These are phyloP conservation scores for Apodemia hepburni DNA, from an alignment of 2,888 invertebrate genomes.

Conservation along the genomic window DNA sequence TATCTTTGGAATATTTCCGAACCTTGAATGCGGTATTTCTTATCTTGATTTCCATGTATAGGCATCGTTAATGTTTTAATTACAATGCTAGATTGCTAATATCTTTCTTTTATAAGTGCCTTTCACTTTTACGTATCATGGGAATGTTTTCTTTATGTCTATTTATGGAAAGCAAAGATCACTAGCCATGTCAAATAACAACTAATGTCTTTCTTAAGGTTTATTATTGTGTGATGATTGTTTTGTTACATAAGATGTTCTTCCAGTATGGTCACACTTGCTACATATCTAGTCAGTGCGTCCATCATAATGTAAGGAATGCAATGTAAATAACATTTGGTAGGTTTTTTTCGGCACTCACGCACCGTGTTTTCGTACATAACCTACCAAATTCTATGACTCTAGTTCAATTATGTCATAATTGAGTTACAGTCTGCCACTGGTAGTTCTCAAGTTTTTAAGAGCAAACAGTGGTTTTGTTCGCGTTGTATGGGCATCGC, in stretches of 20 bases:
- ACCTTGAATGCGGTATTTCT: conserved; percentile 29
- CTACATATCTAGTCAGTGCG: conserved; percentile 41
- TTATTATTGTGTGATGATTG: conserved; percentile 69
- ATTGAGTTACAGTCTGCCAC: conserved; percentile 31
- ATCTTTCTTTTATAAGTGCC: not conserved
- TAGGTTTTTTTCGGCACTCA: conserved; percentile 60
- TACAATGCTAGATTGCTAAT: not conserved
- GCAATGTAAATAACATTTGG: conserved; percentile 76
- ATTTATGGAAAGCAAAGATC: conserved; percentile 28
- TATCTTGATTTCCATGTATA: conserved; percentile 29
- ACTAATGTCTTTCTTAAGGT: conserved; percentile 63
- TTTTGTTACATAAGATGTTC: conserved; percentile 47
- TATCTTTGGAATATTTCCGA: conserved; percentile 18
- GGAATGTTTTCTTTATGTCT: conserved; percentile 21
- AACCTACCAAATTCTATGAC: conserved; percentile 55
- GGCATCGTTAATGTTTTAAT: not conserved
- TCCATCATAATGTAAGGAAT: conserved; percentile 53
- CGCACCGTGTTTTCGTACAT: conserved; percentile 52
- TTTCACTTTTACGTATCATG: not conserved
- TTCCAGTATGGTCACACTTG: conserved; percentile 13
- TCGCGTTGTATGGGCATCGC: conserved; percentile 76
- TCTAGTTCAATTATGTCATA: conserved; percentile 29
- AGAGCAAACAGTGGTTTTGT: conserved; percentile 41
- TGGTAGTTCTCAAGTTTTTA: conserved; percentile 37
- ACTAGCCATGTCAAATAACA: conserved; percentile 37